Conservation (phyloP, 2,888 invertebrate species). For the Sthenelais limicola region DNA sequence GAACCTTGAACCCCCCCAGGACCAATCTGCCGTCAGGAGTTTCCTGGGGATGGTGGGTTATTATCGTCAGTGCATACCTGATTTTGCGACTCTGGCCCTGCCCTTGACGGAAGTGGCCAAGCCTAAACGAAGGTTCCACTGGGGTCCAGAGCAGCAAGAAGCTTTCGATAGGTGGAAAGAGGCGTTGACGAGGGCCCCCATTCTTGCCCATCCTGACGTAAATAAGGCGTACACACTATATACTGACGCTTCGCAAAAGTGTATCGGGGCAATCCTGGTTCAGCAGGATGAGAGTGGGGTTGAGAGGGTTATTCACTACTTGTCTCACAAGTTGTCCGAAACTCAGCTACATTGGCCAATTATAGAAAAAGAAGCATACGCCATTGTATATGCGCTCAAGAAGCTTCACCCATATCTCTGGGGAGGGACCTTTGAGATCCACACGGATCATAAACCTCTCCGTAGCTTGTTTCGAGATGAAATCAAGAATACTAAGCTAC, state of each 20-base stretch:
- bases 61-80: conserved; percentile 27
- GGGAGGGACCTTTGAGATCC: conserved; percentile 15
- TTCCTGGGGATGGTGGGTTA: conserved; percentile 41
- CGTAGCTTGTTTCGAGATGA: conserved; percentile 24
- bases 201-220: conserved; percentile 1
- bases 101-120: conserved; percentile 21
- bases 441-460: conserved; percentile 31
- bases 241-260: conserved; percentile 17
- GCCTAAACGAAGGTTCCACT: neutral
- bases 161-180: conserved; percentile 20
- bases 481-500: conserved; percentile 18
- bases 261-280: conserved; percentile 21
- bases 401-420: conserved; percentile 30
- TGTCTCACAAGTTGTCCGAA: conserved; percentile 4
- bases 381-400: conserved; percentile 25
- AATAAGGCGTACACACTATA: conserved; percentile 22
- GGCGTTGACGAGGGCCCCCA: neutral
- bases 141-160: neutral
- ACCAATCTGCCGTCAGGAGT: too few relatives aligned
- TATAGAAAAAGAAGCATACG: conserved; percentile 33
- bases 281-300: conserved; percentile 17
- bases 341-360: neutral
- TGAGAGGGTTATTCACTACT: conserved; percentile 22
- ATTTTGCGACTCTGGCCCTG: conserved; percentile 34
- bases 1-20: conserved; percentile 31